Evolutionary conservation across 1,140 invertebrate species (phyloP), one percentile per base, ranked within the genome.

Genomic region (Heterodera carotae): DNA sequence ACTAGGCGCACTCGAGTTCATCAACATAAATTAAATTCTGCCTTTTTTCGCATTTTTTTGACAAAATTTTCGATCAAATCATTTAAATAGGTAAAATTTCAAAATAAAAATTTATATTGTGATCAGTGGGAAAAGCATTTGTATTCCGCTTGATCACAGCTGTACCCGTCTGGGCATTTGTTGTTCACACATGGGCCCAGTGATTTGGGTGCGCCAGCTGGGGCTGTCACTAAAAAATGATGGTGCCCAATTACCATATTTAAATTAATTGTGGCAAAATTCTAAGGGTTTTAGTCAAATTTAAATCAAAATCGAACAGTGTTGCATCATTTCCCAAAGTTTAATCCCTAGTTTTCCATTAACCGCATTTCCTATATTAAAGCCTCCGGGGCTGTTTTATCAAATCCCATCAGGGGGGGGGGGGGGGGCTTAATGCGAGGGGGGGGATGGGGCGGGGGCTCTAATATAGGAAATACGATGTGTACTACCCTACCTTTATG

Each of bases 181-280:
- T 31, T 39, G 64, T 74, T 74, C 64, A 74, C 71, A 25, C 71
- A 74, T 5, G 71, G 71, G 25, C 71, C 71, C 27, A 74, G 27
- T 7, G 71, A 74, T 33, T 62, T 36, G 12, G 25, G 25, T 25
- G 25, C 33, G 2, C 59, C 71, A 15, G 25, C 18, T 34, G 48
- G 7, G 12, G 53, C 71, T 62, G 10, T 53, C 43, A 74, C 33
- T 29, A 2, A 18, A 74, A 27, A 7, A n/a, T 39, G 18, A 43
- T 33, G 12, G 53, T 62, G 33, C 12, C 27, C n/a, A n/a, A n/a
- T n/a, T n/a, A 31, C 22, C 36, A 59, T 12, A 33, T 29, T 73
- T 53, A 33, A 73, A 2, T 34, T 8, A 2, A 7, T 69, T 27
- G 22, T 12, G 15, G 36, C 36, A 15, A n/a, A n/a, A n/a, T n/a